Base-by-base conservation (phyloP, 2,797 vertebrate genomes). In the Muscicapa striata region DNA sequence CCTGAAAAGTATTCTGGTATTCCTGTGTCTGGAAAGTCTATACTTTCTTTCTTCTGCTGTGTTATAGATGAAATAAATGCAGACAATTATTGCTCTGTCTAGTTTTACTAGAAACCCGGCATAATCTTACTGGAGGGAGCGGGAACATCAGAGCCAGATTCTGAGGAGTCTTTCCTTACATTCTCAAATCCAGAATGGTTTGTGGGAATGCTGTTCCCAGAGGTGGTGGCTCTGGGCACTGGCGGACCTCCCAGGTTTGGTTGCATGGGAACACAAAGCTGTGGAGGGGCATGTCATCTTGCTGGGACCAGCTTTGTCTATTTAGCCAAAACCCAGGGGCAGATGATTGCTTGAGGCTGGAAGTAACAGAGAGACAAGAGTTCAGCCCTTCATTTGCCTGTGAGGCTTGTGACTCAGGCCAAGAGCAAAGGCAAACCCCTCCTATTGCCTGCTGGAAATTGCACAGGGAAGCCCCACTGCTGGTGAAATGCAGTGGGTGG, bases 31-130 rank as follows among this genome's bases (percentile, higher is more conserved):
- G 77, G 22, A 84, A 86, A 66, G 18, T 55, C 59, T 85, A n/a
- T 46, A 23, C 5, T 7, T 34, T 34, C 55, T 34, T 62, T 81
- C 67, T 40, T 12, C 46, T 88, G 36, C 30, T 76, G 10, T 62
- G 15, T 89, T 77, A 52, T 55, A 73, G 77, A 86, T n/a, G 3
- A 88, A 95, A 95, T 90, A 94, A 95, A 94, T 13, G 38, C 7
- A 54, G 46, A 34, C 54, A 66, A 73, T 32, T 62, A 43, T 67
- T 64, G 6, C 1, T 1, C 17, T 74, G 57, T 70, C 73, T 86
- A 23, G 21, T 84, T 52, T 64, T 76, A 72, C 19, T 75, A 24
- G 51, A 68, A 59, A 67, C 59, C 79, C 2, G 0, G 5, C 43
- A 58, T 24, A 87, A 36, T 72, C 27, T 67, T 72, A 32, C 29